Conservation (phyloP, 2,113 vertebrate genomes). For the Trematocara unimaculatum region DNA sequence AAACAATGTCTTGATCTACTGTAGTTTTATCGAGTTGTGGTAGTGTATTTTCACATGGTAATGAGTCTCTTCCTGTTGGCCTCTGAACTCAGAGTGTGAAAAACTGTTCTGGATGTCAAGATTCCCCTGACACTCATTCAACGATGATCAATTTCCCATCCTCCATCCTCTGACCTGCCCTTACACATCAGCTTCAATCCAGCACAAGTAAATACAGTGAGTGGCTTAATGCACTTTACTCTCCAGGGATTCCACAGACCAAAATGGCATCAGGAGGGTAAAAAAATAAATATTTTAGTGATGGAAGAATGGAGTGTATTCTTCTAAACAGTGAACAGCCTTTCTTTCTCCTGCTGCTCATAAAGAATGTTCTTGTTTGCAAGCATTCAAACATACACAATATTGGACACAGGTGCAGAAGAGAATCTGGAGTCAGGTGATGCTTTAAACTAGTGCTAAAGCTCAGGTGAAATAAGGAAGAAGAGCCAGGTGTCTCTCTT, state of each 20-base stretch:
- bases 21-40: background rate
- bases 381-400: background rate
- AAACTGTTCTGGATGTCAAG: constrained; percentile 51
- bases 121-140: constrained; percentile 64
- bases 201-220: constrained; percentile 61
- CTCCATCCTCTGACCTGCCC: constrained; percentile 44
- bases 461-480: background rate
- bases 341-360: constrained; percentile 3
- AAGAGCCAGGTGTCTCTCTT: background rate
- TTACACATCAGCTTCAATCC: constrained; percentile 60
- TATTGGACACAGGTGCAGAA: background rate
- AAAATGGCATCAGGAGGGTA: constrained; percentile 45
- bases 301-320: constrained; percentile 21
- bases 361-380: background rate
- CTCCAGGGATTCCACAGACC: constrained; percentile 39
- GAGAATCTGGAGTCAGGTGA: background rate
- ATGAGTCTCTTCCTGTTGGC: constrained; percentile 36
- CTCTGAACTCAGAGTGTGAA: constrained; percentile 44
- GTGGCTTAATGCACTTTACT: constrained; percentile 66
- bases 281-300: constrained; percentile 49
- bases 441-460: background rate
- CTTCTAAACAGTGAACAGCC: constrained; percentile 9
- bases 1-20: constrained; percentile 32
- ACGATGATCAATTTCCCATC: constrained; percentile 67
- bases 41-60: constrained; percentile 34